phyloP scores from a whole-genome alignment of 2,797 vertebrate species.

The Phoebastria nigripes region DNA sequence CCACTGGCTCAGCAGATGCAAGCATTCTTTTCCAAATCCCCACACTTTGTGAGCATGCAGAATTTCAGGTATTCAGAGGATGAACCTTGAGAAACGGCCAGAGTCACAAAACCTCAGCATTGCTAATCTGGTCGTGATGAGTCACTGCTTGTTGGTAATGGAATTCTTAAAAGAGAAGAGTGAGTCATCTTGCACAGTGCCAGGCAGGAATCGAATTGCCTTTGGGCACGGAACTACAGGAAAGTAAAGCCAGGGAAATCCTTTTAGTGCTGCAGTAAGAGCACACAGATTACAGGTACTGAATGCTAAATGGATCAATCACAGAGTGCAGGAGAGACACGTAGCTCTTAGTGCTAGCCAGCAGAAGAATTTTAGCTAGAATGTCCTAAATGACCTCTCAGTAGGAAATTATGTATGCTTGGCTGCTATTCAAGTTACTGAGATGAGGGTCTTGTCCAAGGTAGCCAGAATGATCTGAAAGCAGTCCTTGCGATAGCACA shows the following conservation, averaged over 20 bases:
- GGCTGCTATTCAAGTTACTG: neutral
- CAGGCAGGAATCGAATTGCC: neutral
- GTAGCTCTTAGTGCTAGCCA: neutral
- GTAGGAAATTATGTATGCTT: neutral
- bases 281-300: neutral
- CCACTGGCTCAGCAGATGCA: neutral
- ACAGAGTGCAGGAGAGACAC: neutral
- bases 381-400: neutral
- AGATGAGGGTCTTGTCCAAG: neutral
- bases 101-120: neutral
- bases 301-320: neutral
- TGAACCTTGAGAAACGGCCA: neutral
- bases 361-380: neutral
- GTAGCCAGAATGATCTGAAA: neutral
- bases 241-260: conserved; percentile 23
- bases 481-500: neutral
- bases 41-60: neutral
- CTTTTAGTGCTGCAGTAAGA: conserved; percentile 11
- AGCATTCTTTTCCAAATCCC: neutral
- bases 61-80: neutral
- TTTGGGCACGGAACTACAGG: conserved; percentile 7
- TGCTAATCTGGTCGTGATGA: neutral
- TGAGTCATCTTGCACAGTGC: neutral
- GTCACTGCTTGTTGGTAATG: conserved; percentile 3
- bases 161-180: conserved; percentile 3